Base-by-base conservation (phyloP, 2,888 invertebrate species). In the Thereva nobilitata region DNA sequence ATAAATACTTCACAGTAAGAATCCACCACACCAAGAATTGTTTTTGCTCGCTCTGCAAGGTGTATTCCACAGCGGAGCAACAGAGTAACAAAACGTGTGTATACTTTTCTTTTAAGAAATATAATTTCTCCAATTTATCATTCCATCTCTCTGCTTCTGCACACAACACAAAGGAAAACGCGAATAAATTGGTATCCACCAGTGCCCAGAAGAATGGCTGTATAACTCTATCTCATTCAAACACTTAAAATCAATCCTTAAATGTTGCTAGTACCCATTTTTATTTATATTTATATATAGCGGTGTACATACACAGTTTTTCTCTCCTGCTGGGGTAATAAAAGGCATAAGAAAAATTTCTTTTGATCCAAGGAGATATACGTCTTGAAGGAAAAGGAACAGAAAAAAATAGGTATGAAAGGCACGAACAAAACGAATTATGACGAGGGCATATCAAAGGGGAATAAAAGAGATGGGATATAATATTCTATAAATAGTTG, bases 401-500 rank as follows among this genome's bases (percentile, higher is more conserved):
- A 37, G 37, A 9, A 9, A 61, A 23, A 44, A 44, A 6, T 9
- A 2, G 10, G 10, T 4, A 49, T 49, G 6, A 49, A 49, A 50
- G 9, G 4, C 7, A 35, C 23, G 35, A 35, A 4, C 9, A 7
- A 34, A 50, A 9, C 5, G 42, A 44, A 63, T 42, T 23, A 52
- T 41, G 4, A 12, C 12, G 12, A 53, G 52, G 35, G 37, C 49
- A 42, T 4, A 34, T 0, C 8, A 0, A 9, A n/a, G 5, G 9
- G 23, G 68, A 44, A 45, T 40, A 56, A 68, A 44, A 52, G 66
- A 50, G 65, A 68, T 37, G 8, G 44, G 9, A 41, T 41, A 38
- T 44, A 8, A 9, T 44, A 44, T 66, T 68, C 66, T 61, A 66
- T 55, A 66, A 63, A 68, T 59, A 61, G 68, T 65, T 40, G 57